phyloP scores from a whole-genome alignment of 2,113 vertebrate genomes.

The Egretta garzetta region DNA sequence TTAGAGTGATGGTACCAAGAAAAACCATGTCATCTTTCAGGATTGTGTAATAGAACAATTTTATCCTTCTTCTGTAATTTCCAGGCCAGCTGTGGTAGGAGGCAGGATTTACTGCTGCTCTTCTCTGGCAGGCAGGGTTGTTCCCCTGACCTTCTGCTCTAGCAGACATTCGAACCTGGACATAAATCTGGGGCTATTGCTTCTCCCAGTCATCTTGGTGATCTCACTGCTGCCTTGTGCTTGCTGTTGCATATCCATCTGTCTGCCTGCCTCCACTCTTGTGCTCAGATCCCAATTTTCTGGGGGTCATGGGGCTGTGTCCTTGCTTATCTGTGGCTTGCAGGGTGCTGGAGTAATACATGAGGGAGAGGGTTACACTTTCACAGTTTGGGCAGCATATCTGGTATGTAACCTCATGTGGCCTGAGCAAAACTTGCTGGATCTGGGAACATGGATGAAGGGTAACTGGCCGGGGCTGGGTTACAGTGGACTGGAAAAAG shows the following conservation, averaged over 20 bases:
- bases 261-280: neutral
- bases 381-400: neutral
- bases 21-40: neutral
- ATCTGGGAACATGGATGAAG: accelerated
- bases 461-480: neutral
- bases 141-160: conserved; percentile 38
- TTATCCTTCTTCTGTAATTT: neutral
- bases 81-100: neutral
- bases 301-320: neutral
- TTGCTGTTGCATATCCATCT: neutral
- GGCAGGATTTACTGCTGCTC: conserved; percentile 37
- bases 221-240: conserved; percentile 9
- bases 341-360: neutral
- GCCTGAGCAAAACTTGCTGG: neutral
- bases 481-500: neutral
- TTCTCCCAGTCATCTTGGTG: neutral
- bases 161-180: neutral
- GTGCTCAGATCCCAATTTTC: accelerated
- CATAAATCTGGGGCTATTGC: conserved; percentile 30
- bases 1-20: neutral
- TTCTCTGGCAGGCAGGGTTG: neutral
- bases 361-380: neutral
- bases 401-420: neutral
- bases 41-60: neutral
- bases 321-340: neutral